Evolutionary conservation across 1,140 invertebrate genomes (phyloP).

Genomic region (Stenopsyche tienmushanensis): DNA sequence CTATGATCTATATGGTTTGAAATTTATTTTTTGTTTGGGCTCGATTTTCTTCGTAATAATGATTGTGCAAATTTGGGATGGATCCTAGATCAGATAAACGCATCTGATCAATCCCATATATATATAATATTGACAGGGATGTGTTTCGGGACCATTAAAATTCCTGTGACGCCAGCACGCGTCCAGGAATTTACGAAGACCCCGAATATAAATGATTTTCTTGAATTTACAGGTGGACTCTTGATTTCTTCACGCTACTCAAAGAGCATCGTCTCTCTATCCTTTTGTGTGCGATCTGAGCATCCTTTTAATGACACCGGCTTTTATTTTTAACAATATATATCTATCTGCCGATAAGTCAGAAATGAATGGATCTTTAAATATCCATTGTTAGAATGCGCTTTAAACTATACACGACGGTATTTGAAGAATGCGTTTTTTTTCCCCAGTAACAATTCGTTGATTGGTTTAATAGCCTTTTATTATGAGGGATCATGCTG

Average conservation of each 20-base stretch:
- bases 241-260: conserved; percentile 25
- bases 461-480: conserved; percentile 39
- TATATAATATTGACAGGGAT: background rate
- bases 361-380: conserved; percentile 39
- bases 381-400: conserved; percentile 33
- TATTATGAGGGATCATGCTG: conserved; percentile 22
- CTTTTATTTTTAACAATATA: conserved; percentile 33
- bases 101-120: background rate
- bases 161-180: conserved; percentile 14
- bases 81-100: too few relatives aligned
- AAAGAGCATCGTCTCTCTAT: too few relatives aligned
- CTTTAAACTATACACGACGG: conserved; percentile 17
- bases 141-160: conserved; percentile 13
- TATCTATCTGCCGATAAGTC: conserved; percentile 25
- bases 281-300: conserved; percentile 2
- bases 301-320: conserved; percentile 37
- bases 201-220: background rate
- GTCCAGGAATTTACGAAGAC: conserved; percentile 1
- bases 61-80: too few relatives aligned
- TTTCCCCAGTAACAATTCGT: conserved; percentile 27
- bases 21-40: too few relatives aligned
- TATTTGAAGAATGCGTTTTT: conserved; percentile 34
- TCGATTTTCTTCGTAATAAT: too few relatives aligned
- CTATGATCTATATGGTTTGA: too few relatives aligned
- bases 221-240: background rate